phyloP scores from a whole-genome alignment of 2,888 invertebrate species.

The Drosophila colorata region DNA sequence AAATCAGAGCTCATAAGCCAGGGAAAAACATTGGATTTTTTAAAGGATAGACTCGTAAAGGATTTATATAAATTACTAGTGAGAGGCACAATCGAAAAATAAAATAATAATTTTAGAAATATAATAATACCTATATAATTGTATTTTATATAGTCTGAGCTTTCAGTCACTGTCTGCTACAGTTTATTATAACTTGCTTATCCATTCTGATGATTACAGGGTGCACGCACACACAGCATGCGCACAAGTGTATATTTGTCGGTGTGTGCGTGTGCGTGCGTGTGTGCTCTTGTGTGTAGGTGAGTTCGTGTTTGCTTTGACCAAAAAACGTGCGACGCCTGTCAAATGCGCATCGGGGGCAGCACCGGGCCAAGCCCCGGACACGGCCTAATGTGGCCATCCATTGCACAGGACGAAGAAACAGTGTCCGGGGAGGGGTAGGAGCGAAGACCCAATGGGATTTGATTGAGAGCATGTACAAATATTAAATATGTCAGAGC shows the following conservation, averaged over 20 bases:
- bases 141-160: background rate
- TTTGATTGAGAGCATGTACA: conserved; percentile 45
- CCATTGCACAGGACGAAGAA: background rate
- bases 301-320: conserved; percentile 21
- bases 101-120: no score
- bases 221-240: conserved; percentile 5
- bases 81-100: no score
- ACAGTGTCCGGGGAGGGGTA: background rate
- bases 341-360: conserved; percentile 38
- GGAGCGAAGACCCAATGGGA: background rate
- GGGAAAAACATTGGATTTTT: no score
- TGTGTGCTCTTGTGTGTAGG: conserved; percentile 1
- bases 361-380: conserved; percentile 5
- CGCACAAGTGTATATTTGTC: background rate
- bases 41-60: no score
- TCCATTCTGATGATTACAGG: background rate
- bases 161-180: background rate
- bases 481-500: conserved; percentile 60
- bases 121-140: background rate
- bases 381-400: conserved; percentile 15
- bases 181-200: background rate
- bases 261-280: conserved; percentile 2
- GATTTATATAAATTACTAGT: no score
- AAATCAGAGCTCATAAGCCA: no score
- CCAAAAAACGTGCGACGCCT: conserved; percentile 60